Percentiles rank a stretch among this genome's conserved stretches.
Conservation (phyloP, 2,113 vertebrate species). For the Indicator maculatus region DNA sequence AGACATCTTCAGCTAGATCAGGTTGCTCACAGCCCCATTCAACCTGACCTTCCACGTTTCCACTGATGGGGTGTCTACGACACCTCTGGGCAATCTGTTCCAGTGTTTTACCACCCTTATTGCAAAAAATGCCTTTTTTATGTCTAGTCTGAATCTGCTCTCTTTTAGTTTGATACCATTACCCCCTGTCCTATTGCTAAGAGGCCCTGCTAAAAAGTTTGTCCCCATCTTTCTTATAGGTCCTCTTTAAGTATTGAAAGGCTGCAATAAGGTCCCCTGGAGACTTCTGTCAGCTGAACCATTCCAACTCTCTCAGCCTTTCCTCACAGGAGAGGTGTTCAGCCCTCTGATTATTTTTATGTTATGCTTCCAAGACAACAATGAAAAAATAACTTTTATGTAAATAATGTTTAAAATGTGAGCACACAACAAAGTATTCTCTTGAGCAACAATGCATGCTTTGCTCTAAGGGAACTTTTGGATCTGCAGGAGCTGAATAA, state of each 20-base stretch:
- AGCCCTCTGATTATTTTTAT: not conserved
- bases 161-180: not conserved
- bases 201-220: not conserved
- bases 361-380: not conserved
- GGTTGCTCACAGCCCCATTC: not conserved
- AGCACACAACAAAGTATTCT: not conserved
- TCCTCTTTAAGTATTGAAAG: not conserved
- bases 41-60: not conserved
- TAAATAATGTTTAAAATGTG: not conserved
- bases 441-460: not conserved
- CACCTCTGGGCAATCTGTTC: too few species aligned
- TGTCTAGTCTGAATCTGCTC: not conserved
- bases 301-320: fast-evolving
- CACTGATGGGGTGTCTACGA: too few species aligned
- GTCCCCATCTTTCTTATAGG: not conserved
- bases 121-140: not conserved
- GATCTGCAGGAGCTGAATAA: not conserved
- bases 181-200: fast-evolving
- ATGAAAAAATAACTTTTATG: not conserved
- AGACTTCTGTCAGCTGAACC: not conserved
- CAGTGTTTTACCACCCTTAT: too few species aligned
- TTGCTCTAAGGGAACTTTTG: not conserved
- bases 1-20: not conserved
- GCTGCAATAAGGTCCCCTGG: fast-evolving
- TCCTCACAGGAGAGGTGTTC: not conserved